Conservation (phyloP, 2,888 invertebrate genomes). For the Torymus aiolomorphi region DNA sequence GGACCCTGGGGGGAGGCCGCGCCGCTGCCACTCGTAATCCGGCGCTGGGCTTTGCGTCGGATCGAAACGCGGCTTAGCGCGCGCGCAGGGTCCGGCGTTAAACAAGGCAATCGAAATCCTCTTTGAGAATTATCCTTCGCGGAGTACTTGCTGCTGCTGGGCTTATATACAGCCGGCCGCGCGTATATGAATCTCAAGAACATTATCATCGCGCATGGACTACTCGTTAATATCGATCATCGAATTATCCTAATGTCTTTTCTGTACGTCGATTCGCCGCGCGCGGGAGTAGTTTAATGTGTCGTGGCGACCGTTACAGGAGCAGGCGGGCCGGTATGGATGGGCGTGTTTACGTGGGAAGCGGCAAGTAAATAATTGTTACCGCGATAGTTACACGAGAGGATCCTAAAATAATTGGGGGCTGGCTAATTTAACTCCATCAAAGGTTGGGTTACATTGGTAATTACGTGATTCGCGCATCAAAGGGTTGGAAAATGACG, state of each 20-base stretch:
- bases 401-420: no score
- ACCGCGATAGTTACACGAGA: no score
- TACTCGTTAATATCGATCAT: conserved; percentile 16
- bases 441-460: no score
- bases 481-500: no score
- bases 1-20: not conserved
- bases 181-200: conserved; percentile 26
- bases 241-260: not conserved
- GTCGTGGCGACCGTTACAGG: no score
- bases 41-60: conserved; percentile 14
- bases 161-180: not conserved
- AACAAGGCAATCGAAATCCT: conserved; percentile 61
- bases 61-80: conserved; percentile 35
- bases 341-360: no score
- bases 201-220: conserved; percentile 31
- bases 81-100: conserved; percentile 46
- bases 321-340: no score
- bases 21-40: conserved; percentile 13
- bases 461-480: no score
- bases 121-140: conserved; percentile 56
- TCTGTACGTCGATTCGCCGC: no score
- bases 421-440: no score
- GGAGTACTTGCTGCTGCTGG: conserved; percentile 33
- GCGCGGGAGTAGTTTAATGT: no score
- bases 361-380: no score